These are phyloP conservation scores for Periparus ater DNA, from an alignment of 2,797 vertebrate species.

Conservation along the genomic window DNA sequence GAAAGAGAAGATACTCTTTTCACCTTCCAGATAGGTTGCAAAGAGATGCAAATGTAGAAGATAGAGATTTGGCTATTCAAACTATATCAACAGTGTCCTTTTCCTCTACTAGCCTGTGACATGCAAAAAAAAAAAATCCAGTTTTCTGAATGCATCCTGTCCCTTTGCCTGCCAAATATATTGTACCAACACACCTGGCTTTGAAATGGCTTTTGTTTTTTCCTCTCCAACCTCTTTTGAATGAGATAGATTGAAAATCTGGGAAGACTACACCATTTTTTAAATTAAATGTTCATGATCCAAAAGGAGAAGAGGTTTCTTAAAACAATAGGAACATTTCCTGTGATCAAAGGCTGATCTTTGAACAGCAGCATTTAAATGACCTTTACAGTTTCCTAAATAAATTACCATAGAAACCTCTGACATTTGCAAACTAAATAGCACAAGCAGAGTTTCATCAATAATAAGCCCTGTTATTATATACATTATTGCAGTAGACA, in stretches of 20 bases:
- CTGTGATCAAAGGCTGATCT: conserved; percentile 54
- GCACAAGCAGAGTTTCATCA: conserved; percentile 73
- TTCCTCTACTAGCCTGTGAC: not conserved
- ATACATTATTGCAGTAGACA: conserved; percentile 75
- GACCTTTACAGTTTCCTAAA: conserved; percentile 78
- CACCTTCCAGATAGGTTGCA: not conserved
- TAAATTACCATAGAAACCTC: conserved; percentile 77
- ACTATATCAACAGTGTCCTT: not conserved
- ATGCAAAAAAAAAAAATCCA: not conserved
- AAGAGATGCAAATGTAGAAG: not conserved
- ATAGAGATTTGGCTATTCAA: not conserved
- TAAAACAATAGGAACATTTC: conserved; percentile 27
- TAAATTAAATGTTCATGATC: conserved; percentile 24
- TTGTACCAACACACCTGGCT: not conserved
- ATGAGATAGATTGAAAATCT: conserved; percentile 4
- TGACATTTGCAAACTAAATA: conserved; percentile 80
- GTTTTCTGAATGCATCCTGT: not conserved
- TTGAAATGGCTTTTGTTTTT: not conserved
- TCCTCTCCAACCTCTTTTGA: not conserved
- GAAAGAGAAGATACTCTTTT: not conserved
- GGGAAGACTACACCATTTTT: conserved; percentile 25
- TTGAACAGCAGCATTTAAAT: conserved; percentile 72
- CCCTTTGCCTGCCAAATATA: not conserved
- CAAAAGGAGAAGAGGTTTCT: conserved; percentile 33
- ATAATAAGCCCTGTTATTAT: conserved; percentile 74